Evolutionary conservation across 2,797 vertebrate genomes (phyloP).

Genomic region (Prunella strophiata): DNA sequence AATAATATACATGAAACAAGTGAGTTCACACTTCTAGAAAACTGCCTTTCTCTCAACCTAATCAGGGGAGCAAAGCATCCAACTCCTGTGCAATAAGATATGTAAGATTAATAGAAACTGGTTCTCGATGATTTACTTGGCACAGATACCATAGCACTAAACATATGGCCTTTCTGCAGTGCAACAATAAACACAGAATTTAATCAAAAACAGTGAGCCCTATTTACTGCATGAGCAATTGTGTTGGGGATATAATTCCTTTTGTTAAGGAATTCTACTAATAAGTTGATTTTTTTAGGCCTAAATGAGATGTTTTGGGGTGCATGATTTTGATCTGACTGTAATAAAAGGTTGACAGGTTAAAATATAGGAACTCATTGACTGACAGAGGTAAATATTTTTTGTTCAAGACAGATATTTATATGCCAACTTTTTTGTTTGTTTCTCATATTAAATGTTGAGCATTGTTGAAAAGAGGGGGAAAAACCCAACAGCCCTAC

Average conservation of each 20-base stretch:
- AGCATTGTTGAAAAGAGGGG: not conserved
- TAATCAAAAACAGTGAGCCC: not conserved
- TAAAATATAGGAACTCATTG: conserved; percentile 24
- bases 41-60: not conserved
- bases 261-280: not conserved
- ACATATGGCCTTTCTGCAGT: not conserved
- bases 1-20: not conserved
- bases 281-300: not conserved
- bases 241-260: not conserved
- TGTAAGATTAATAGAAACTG: not conserved
- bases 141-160: not conserved
- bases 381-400: conserved; percentile 9
- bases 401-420: not conserved
- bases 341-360: not conserved
- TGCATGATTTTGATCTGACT: not conserved
- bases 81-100: not conserved
- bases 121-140: not conserved
- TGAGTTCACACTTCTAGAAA: conserved; percentile 15
- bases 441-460: not conserved
- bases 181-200: not conserved
- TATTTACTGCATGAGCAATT: not conserved
- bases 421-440: not conserved
- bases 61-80: not conserved
- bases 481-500: not conserved
- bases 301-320: conserved; percentile 23